Evolutionary conservation across 1,140 invertebrate genomes (phyloP), one percentile per base, ranked within the genome.

Genomic region (Drosophila ercepeae): DNA sequence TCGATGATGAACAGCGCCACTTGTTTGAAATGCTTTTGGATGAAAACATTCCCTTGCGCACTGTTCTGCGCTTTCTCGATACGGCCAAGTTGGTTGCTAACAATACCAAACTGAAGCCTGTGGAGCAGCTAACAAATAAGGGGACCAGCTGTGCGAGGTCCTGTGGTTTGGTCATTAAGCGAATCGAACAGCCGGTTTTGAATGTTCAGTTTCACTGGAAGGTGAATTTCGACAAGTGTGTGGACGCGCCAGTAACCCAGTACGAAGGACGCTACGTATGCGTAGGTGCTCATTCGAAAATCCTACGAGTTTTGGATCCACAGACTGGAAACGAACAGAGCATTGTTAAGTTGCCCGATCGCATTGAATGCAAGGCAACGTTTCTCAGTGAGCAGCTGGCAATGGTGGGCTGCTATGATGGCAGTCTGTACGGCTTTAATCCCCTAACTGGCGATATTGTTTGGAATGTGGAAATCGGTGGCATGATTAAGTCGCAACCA

Each of bases 361-460:
- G 94, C 32, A 92, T 94, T 29, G 94, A 94, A 83, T 93, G 93
- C 9, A 92, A 93, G 25, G 92, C 93, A 0, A 92, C 91, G 64
- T 79, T 69, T 18, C 36, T 79, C 0, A 77, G 54, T 16, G 42
- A 65, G 5, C 32, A 90, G 8, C 27, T 89, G 13, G 78, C 77
- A 0, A 55, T 91, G 83, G 58, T 91, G 91, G 94, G 94, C 52
- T 94, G 93, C 67, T 94, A 94, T 86, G 93, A 94, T 90, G 88
- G 92, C 11, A 60, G 65, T 29, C 64, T 94, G 0, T 94, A 94
- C 69, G 89, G 91, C 6, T 68, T 94, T 2, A 70, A 92, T 65
- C 64, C 84, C 3, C 29, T 67, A 23, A 89, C 61, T 52, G 93
- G 93, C 9, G 52, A 74, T 1, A 73, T 92, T 13, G 45, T 74